Conservation (phyloP, 92 coral and sea anemone genomes). For the Porites cylindrica region DNA sequence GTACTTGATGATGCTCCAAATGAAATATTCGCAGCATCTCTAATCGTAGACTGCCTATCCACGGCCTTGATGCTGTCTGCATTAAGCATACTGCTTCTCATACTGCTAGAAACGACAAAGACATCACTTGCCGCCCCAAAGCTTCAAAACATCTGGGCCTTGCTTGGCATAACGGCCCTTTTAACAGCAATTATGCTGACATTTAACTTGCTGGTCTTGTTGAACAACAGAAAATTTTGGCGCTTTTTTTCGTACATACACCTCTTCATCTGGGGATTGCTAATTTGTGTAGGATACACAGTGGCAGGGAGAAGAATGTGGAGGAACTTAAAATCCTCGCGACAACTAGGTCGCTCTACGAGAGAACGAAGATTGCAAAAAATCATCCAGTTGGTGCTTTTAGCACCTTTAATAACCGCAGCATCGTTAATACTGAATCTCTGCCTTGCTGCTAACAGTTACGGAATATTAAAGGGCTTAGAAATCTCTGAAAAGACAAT, state of each 20-base stretch:
- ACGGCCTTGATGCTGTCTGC: constrained; percentile 53
- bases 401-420: constrained; percentile 60
- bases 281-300: constrained; percentile 68
- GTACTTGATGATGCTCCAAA: not conserved
- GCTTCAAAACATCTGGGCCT: constrained; percentile 59
- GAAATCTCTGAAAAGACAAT: not conserved
- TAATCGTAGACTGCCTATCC: not conserved
- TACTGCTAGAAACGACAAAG: constrained; percentile 77
- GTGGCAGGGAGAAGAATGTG: constrained; percentile 68
- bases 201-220: constrained; percentile 49
- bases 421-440: constrained; percentile 47
- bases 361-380: constrained; percentile 34
- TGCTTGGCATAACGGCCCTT: constrained; percentile 52
- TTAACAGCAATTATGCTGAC: constrained; percentile 33
- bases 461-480: constrained; percentile 34
- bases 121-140: constrained; percentile 61
- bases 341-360: constrained; percentile 5
- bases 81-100: constrained; percentile 70
- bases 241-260: constrained; percentile 56
- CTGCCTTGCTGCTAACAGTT: constrained; percentile 43
- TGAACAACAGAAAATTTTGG: constrained; percentile 31
- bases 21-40: not conserved
- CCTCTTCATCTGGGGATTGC: constrained; percentile 63
- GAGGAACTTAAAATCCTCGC: constrained; percentile 73
- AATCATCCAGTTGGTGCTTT: constrained; percentile 22